These are phyloP conservation scores for Oncorhynchus keta DNA, from an alignment of 2,113 vertebrate species.

Conservation along the genomic window DNA sequence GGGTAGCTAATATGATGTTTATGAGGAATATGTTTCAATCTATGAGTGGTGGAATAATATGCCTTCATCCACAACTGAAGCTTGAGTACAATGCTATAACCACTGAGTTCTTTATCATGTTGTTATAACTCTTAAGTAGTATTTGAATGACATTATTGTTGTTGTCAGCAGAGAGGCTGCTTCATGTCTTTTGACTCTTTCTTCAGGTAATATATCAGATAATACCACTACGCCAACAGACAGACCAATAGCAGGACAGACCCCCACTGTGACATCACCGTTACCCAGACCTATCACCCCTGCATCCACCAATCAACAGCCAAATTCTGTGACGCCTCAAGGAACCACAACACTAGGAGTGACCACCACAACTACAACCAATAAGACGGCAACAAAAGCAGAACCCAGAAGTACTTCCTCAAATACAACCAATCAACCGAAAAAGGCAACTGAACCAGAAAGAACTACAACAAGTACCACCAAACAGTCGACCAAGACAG, in stretches of 20 bases:
- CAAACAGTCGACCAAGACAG: slow-evolving; percentile 34
- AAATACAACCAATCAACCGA: slow-evolving; percentile 20
- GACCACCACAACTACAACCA: slow-evolving; percentile 28
- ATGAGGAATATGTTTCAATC: background rate
- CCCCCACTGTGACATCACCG: slow-evolving; percentile 18
- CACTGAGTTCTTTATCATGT: too few relatives aligned
- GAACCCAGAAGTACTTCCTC: slow-evolving; percentile 8
- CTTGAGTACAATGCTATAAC: background rate
- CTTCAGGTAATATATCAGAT: slow-evolving; percentile 39
- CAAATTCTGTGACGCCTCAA: slow-evolving; percentile 4
- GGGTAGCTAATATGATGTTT: background rate
- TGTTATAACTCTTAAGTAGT: background rate
- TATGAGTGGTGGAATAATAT: background rate
- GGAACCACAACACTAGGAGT: slow-evolving; percentile 24
- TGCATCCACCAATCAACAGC: slow-evolving; percentile 9
- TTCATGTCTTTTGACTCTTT: slow-evolving; percentile 20
- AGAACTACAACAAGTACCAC: slow-evolving; percentile 30
- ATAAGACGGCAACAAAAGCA: background rate
- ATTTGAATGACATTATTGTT: background rate
- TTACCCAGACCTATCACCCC: background rate
- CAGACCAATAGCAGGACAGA: slow-evolving; percentile 22
- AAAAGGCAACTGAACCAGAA: slow-evolving; percentile 31
- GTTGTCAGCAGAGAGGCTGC: background rate
- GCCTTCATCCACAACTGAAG: background rate
- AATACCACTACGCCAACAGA: slow-evolving; percentile 23